Base-by-base conservation (phyloP, 2,113 vertebrate species). In the Corvus hawaiiensis region DNA sequence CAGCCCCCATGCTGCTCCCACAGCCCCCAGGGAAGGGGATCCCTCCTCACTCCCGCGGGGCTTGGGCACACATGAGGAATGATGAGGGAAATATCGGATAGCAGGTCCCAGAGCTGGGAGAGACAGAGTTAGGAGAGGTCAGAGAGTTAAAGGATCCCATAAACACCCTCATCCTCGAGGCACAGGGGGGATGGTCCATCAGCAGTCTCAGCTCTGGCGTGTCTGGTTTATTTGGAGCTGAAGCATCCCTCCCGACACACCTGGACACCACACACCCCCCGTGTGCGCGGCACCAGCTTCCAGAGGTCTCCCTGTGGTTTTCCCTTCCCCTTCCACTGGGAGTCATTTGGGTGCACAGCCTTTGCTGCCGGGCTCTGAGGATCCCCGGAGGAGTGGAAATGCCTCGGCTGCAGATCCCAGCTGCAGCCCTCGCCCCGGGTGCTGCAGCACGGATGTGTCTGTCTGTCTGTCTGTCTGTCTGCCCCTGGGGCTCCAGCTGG, bases 121-220 rank as follows among this genome's bases (percentile, higher is more conserved):
- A 41, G 11, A 11, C 13, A 9, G 46, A 30, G 13, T 32, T 23
- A 71, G 49, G 71, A 52, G 33, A 46, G 39, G 41, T 54, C 37
- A 78, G 56, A 41, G 68, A 49, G 58, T 15, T 22, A n/a, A 62
- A 84, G 17, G 13, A 37, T 14, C 46, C 6, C 2, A 2, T 5
- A 20, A 83, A 18, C 33, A 17, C 32, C 46, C 24, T 30, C 33
- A 12, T 43, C 33, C 48, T 54, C 27, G 52, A 39, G 66, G 52
- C 2, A 1, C 30, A 0, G 30, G 2, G 6, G 28, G 33, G 30
- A 30, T 3, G 19, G 6, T 19, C 63, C 68, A 10, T 2, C 51
- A n/a, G 64, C 83, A 91, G n/a, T 49, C 84, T 43, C 30, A 51
- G 73, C 64, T 74, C 44, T 18, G 58, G 32, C 46, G 11, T 62